Percentiles rank a stretch among this genome's conserved stretches.
Conservation (phyloP, 2,888 invertebrate species). For the Rhodophaea formosa region DNA sequence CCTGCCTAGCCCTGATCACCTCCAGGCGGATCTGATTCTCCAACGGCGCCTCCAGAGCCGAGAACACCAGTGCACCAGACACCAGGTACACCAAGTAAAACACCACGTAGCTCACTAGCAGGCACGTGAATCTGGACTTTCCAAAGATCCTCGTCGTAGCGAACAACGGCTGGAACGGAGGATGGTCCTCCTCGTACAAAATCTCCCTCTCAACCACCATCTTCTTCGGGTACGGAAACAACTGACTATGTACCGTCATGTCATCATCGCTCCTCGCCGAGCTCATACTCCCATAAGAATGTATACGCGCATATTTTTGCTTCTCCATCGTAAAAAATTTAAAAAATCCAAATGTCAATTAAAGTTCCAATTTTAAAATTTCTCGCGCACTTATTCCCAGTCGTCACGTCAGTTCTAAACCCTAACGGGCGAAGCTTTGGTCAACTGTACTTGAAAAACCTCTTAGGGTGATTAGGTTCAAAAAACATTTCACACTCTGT, state of each 20-base stretch:
- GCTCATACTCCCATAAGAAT: conserved; percentile 73
- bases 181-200: conserved; percentile 70
- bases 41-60: conserved; percentile 83
- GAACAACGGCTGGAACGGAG: conserved; percentile 68
- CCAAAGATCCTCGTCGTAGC: conserved; percentile 73
- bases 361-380: conserved; percentile 28
- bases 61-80: conserved; percentile 85
- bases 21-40: conserved; percentile 79
- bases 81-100: conserved; percentile 84
- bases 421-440: conserved; percentile 50
- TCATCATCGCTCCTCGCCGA: conserved; percentile 68
- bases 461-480: conserved; percentile 72
- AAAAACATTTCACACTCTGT: conserved; percentile 66
- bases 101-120: conserved; percentile 77
- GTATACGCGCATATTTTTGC: conserved; percentile 57
- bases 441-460: conserved; percentile 79
- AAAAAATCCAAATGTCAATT: conserved; percentile 26
- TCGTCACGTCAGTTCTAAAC: conserved; percentile 40
- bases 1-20: conserved; percentile 74
- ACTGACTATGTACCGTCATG: conserved; percentile 72
- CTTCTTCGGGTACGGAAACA: conserved; percentile 69
- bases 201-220: conserved; percentile 66
- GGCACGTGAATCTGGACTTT: conserved; percentile 75
- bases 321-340: conserved; percentile 47
- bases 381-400: conserved; percentile 23